Conservation (phyloP, 2,113 vertebrate genomes). For the Aptenodytes patagonicus region DNA sequence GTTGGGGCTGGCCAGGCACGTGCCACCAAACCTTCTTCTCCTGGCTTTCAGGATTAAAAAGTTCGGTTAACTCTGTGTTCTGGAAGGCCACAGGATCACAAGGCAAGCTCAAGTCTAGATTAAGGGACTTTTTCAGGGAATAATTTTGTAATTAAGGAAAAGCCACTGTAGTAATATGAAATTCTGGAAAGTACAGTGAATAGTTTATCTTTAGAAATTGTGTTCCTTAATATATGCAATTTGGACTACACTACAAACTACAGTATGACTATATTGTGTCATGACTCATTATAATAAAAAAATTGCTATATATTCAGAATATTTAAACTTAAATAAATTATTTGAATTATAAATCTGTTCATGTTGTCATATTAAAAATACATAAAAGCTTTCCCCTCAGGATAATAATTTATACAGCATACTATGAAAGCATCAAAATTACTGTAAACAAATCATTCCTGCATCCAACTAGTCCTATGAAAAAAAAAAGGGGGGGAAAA, state of each 20-base stretch:
- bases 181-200: background rate
- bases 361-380: background rate
- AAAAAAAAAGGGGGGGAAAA: background rate
- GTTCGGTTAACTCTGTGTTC: background rate
- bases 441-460: background rate
- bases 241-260: background rate
- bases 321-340: background rate
- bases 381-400: background rate
- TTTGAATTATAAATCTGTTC: background rate
- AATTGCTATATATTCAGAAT: background rate
- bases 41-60: background rate
- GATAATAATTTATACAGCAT: accelerated
- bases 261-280: accelerated
- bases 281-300: background rate
- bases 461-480: background rate
- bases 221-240: background rate
- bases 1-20: background rate
- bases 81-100: background rate
- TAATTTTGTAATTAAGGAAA: background rate
- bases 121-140: background rate
- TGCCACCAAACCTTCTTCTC: background rate
- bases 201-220: background rate
- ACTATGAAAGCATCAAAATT: background rate
- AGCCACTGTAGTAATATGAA: background rate
- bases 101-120: background rate